Base-by-base conservation (phyloP, 2,113 vertebrate genomes). In the Aplodontia rufa region DNA sequence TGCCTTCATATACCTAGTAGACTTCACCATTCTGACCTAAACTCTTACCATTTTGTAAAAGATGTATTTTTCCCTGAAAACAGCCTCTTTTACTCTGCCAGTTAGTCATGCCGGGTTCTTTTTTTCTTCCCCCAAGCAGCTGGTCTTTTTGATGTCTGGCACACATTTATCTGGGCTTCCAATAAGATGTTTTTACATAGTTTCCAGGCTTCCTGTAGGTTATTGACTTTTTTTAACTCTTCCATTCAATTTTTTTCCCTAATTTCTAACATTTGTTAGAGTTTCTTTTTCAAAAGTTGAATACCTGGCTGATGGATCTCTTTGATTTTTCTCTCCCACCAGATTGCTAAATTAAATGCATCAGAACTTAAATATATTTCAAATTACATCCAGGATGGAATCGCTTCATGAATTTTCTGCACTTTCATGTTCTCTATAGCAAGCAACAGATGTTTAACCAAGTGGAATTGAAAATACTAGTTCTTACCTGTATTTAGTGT, bases 71-170 rank as follows among this genome's bases (percentile, higher is more conserved):
- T 60, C 95, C 76, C 95, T 87, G 45, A 86, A 86, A 96, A 81
- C 94, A 96, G 92, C 72, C 94, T 97, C 85, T 96, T 93, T 81
- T 51, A 90, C 92, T 92, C 94, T 97, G 85, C 96, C 97, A 97
- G 81, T 97, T 96, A 97, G 93, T 97, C 97, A 97, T 96, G 96
- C 93, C 14, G 49, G 85, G 87, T 94, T 94, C 76, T 93, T 97
- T 96, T 87, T 81, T 82, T 60, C 90, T 90, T 93, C 85, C 92
- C 95, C 68, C 76, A 95, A 97, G 95, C 97, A 97, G 97, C 97
- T 97, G 97, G 96, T 96, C 95, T 97, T 97, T 97, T 97, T 97
- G 97, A 97, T 97, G 97, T 97, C 95, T 96, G 92, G 96, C 95
- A 96, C 94, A 97, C 97, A 96, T 97, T 97, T 97, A 97, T 97